Evolutionary conservation across 2,888 invertebrate genomes (phyloP), one percentile per base, ranked within the genome.

Genomic region (Spatulosminthurus flaviceps): DNA sequence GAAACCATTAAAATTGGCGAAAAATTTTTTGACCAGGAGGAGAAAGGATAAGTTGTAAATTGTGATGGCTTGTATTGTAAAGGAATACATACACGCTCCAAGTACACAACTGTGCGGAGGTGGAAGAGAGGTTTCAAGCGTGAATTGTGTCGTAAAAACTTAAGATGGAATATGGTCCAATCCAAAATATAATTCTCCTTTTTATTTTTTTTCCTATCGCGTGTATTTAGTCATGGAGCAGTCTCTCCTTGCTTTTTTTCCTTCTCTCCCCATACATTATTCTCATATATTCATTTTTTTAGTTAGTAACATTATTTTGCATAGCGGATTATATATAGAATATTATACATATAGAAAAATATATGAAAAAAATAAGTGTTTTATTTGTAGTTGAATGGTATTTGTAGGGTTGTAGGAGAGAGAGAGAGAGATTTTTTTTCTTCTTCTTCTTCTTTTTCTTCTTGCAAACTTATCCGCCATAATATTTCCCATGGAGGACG

Each of bases 141-240:
- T 76, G 76, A 76, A 76, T 43, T 67, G 67, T 67, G 76, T 76
- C 76, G 76, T 76, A 69, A 76, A 76, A 76, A 70, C 66, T 28
- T 13, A 13, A 70, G 29, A 29, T 34, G 70, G 61, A 28, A 61
- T 51, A 64, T 76, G 69, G 76, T 76, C 67, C 76, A 76, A 66
- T 76, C 66, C 76, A 42, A 76, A 22, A 64, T 64, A 24, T 64
- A 19, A 64, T 64, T 24, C 64, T 51, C 51, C 19, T 51, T 51
- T 5, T 26, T n/a, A n/a, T n/a, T n/a, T 21, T 64, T 64, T 64
- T 26, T 26, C 64, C 64, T 64, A 19, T 60, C 60, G 21, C 34
- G 29, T 28, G 19, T 29, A 29, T 72, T 43, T 42, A 16, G 60
- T 73, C 21, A 60, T 60, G 73, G 60, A 51, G 13, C 19, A n/a